phyloP scores from a whole-genome alignment of 2,113 vertebrate genomes.

The Plectropomus leopardus region DNA sequence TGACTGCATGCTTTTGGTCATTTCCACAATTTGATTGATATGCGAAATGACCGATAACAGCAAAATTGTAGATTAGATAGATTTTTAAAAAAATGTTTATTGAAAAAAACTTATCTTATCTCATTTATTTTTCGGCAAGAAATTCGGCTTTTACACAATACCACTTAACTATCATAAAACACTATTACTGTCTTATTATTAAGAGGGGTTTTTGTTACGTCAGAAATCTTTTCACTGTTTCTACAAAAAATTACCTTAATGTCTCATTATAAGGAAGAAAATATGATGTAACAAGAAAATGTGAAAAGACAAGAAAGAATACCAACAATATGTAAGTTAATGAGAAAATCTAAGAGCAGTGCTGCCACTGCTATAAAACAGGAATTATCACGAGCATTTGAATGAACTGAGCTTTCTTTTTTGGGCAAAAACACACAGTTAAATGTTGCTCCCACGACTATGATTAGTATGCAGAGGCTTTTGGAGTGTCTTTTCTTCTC shows the following conservation, averaged over 20 bases:
- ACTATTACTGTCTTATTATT: background rate
- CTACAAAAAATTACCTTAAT: background rate
- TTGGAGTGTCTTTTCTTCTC: background rate
- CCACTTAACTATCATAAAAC: background rate
- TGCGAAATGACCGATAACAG: background rate
- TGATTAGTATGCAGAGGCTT: constrained; percentile 16
- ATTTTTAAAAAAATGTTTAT: no score
- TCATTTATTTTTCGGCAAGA: background rate
- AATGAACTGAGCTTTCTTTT: constrained; percentile 12
- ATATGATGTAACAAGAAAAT: background rate
- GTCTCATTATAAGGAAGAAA: background rate
- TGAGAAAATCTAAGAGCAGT: background rate
- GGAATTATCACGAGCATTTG: background rate
- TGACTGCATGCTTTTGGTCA: background rate
- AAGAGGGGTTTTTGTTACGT: background rate
- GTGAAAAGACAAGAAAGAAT: background rate
- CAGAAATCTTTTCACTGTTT: background rate
- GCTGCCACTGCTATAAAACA: background rate
- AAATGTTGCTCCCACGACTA: constrained; percentile 9
- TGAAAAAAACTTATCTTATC: background rate
- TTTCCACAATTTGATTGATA: background rate
- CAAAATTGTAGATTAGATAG: no score
- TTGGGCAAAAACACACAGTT: constrained; percentile 11
- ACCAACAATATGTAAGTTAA: background rate
- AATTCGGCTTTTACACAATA: background rate